phyloP scores from a whole-genome alignment of 2,888 invertebrate species.

The Pachliopta kotzebuea region DNA sequence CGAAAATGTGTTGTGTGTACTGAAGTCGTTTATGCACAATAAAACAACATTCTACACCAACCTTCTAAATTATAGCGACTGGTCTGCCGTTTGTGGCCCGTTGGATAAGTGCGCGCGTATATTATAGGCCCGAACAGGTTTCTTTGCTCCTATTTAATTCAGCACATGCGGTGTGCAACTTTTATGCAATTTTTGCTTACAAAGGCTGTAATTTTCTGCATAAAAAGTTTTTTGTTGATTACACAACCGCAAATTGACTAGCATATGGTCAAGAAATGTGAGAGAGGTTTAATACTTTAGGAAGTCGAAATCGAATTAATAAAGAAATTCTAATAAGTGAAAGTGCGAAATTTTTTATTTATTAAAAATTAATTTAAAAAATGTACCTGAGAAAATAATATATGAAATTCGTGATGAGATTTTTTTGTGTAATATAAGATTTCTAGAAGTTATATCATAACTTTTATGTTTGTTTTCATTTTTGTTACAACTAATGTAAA shows the following conservation, averaged over 20 bases:
- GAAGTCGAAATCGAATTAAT: neutral
- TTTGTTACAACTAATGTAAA: neutral
- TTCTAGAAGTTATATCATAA: neutral
- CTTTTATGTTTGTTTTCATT: neutral
- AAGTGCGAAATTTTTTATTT: neutral
- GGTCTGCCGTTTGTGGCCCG: conserved; percentile 62
- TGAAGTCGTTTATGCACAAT: conserved; percentile 63
- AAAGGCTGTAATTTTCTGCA: conserved; percentile 55
- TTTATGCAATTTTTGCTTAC: conserved; percentile 71
- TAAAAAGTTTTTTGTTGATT: conserved; percentile 45
- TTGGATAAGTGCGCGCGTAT: conserved; percentile 55
- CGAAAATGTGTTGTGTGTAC: conserved; percentile 63
- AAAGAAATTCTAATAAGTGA: neutral
- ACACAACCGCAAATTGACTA: conserved; percentile 38
- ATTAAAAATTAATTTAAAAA: neutral
- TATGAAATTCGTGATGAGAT: neutral
- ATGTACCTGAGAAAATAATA: neutral
- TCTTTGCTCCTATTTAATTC: conserved; percentile 72
- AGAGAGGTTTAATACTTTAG: conserved; percentile 25
- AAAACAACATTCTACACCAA: conserved; percentile 68
- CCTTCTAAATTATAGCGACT: conserved; percentile 71
- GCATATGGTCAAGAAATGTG: conserved; percentile 42
- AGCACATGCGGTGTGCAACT: conserved; percentile 65
- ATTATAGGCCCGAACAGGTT: conserved; percentile 68
- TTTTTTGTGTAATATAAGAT: no score